phyloP scores from a whole-genome alignment of 2,797 vertebrate genomes.

The Cheirogaleus major region DNA sequence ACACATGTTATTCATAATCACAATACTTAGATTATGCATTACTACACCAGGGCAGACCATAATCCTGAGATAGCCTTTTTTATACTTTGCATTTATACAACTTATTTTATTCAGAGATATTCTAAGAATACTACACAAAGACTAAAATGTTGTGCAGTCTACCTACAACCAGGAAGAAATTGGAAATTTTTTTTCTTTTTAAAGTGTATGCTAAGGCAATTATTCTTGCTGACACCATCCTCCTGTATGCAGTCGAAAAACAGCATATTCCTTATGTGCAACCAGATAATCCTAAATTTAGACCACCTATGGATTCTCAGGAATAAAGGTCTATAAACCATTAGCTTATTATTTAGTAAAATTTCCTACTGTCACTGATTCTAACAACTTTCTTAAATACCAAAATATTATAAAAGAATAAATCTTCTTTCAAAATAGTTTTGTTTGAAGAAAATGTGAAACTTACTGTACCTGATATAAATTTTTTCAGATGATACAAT shows the following conservation, averaged over 20 bases:
- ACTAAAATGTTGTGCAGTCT: background rate
- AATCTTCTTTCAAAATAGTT: constrained; percentile 24
- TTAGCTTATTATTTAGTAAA: background rate
- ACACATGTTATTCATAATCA: constrained; percentile 21
- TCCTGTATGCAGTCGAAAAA: background rate
- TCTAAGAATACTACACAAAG: background rate
- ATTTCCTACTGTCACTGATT: constrained; percentile 17
- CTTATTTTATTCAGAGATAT: constrained; percentile 29
- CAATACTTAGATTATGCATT: background rate
- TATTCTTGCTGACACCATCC: constrained; percentile 10
- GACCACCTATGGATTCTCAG: background rate
- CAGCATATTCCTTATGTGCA: background rate
- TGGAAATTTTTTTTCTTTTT: background rate
- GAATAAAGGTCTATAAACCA: constrained; percentile 3
- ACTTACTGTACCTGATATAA: background rate
- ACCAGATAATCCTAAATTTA: constrained; percentile 37
- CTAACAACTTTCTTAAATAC: constrained; percentile 20
- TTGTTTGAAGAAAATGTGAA: background rate
- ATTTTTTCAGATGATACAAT: constrained; percentile 21
- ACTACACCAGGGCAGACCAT: background rate
- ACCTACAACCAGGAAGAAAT: background rate
- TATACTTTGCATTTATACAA: constrained; percentile 34
- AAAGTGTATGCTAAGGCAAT: constrained; percentile 17
- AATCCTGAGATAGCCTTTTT: constrained; percentile 41
- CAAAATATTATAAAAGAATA: constrained; percentile 23